These are phyloP conservation scores for Alauda arvensis DNA, from an alignment of 2,797 vertebrate genomes.

Conservation along the genomic window DNA sequence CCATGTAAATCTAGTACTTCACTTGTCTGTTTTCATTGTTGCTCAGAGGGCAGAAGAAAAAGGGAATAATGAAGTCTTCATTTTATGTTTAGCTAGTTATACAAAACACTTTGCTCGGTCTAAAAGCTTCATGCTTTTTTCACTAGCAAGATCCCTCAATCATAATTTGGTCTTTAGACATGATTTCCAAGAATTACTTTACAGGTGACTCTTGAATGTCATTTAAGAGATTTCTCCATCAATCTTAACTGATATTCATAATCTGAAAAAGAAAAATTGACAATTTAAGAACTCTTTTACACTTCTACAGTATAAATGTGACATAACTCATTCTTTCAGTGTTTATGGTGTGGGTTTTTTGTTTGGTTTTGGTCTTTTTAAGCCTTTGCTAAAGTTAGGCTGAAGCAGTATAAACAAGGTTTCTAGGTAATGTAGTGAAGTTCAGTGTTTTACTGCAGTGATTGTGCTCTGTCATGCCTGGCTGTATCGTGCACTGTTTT, in stretches of 20 bases:
- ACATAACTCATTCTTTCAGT: not conserved
- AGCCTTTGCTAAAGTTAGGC: not conserved
- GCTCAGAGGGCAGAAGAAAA: not conserved
- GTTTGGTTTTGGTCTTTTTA: not conserved
- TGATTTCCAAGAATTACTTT: not conserved
- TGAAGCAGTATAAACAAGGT: not conserved
- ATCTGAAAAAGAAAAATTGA: not conserved
- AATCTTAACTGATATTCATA: not conserved
- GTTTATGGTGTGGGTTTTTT: not conserved
- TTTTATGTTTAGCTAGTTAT: not conserved
- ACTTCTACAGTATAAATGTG: not conserved
- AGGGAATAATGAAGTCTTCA: not conserved
- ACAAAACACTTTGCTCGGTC: not conserved
- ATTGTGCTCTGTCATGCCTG: not conserved
- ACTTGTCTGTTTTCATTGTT: not conserved
- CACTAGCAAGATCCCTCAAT: not conserved
- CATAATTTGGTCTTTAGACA: not conserved
- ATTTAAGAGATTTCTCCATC: not conserved
- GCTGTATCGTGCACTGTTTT: not conserved
- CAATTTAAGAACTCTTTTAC: not conserved
- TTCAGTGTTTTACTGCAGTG: conserved; percentile 3
- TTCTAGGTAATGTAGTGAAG: not conserved
- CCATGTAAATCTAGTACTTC: not conserved
- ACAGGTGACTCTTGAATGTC: not conserved
- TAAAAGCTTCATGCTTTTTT: not conserved